phyloP scores from a whole-genome alignment of 2,888 invertebrate genomes.

The Tetranychus piercei region DNA sequence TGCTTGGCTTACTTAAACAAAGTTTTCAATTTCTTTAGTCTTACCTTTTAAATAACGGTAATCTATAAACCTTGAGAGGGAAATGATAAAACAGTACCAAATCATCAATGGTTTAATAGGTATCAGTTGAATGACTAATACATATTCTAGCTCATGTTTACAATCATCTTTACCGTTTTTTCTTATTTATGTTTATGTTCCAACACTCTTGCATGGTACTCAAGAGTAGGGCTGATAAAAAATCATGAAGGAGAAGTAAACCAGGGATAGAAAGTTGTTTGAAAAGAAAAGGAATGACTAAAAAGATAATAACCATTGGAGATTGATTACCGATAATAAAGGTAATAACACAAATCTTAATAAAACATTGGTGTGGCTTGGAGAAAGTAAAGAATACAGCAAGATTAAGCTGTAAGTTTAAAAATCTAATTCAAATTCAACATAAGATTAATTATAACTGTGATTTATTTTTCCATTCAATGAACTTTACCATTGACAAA shows the following conservation, averaged over 20 bases:
- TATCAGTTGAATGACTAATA: slow-evolving; percentile 37
- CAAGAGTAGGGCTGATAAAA: too few species aligned
- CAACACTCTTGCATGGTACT: too few species aligned
- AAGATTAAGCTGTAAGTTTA: neutral
- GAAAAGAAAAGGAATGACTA: neutral
- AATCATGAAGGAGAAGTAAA: too few species aligned
- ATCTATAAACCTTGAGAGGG: slow-evolving; percentile 92
- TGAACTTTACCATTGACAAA: too few species aligned
- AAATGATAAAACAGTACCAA: slow-evolving; percentile 85
- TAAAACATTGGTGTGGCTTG: neutral
- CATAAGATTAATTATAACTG: too few species aligned
- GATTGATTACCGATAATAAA: neutral
- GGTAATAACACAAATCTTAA: neutral
- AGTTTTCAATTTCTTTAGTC: too few species aligned
- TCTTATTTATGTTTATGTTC: too few species aligned
- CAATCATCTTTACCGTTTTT: too few species aligned
- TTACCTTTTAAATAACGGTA: too few species aligned
- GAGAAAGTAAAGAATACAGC: neutral
- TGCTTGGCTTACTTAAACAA: too few species aligned
- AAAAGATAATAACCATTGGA: neutral
- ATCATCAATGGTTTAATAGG: slow-evolving; percentile 88
- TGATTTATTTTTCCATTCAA: too few species aligned
- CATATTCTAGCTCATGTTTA: too few species aligned
- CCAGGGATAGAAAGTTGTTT: neutral
- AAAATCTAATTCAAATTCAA: neutral